Evolutionary conservation across 2,113 vertebrate genomes (phyloP), one percentile per base, ranked within the genome.

Genomic region (Phalacrocorax aristotelis): DNA sequence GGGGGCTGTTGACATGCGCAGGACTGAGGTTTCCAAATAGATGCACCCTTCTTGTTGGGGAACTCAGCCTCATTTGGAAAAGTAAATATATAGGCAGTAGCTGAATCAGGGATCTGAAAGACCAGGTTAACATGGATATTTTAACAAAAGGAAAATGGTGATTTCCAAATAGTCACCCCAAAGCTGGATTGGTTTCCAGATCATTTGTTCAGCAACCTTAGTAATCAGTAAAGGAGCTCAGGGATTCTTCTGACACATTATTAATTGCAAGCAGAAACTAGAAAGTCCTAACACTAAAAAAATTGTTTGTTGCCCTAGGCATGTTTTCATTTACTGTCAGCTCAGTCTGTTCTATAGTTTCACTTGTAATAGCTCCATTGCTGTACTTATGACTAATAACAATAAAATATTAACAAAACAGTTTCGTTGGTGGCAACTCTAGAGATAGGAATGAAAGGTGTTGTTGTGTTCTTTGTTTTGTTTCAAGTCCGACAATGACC

Each of bases 341-440:
- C 51, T 95, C 88, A 87, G 89, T 65, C 65, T 92, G 34, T 84
- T 91, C 61, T 75, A 89, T 61, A 68, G 77, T 91, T 96, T 93
- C 92, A 52, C 57, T 94, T 93, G 52, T 89, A 96, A 94, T 79
- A 84, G 48, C 27, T 95, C 88, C 80, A 86, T 95, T 48, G 80
- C 36, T 87, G 52, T 89, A 89, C 30, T 95, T 92, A 90, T 32
- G 36, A 91, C 80, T 95, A 97, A 92, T 83, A 93, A 93, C 79
- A 94, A 90, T 94, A 95, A 94, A 95, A 96, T 95, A 96, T 95
- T 97, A 95, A 93, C 85, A 92, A 70, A 94, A 92, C 66, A 84
- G 16, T 89, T 93, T 83, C 83, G 51, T 90, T 96, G 52, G 44
- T 92, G 65, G 26, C 0, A 4, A 51, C 80, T 78, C 87, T 62